These are phyloP conservation scores for Hippocampus guttulatus DNA, from an alignment of 2,113 vertebrate species.

Conservation along the genomic window DNA sequence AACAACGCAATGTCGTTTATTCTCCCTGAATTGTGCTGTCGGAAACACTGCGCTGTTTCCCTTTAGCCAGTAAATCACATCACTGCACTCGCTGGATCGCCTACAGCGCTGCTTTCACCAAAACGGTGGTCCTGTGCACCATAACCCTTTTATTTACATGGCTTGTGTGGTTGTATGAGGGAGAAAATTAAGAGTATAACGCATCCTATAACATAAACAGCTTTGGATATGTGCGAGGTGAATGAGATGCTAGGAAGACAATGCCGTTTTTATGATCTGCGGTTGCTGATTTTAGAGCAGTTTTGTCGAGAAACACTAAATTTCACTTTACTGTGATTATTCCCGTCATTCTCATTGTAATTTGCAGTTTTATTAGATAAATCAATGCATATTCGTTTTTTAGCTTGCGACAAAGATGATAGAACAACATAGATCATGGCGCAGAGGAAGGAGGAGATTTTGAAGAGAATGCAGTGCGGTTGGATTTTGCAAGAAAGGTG, in stretches of 20 bases:
- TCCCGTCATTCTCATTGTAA: too few relatives aligned
- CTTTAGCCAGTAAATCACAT: slow-evolving; percentile 49
- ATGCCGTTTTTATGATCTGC: slow-evolving; percentile 40
- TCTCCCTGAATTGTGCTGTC: slow-evolving; percentile 37
- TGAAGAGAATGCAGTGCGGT: too few relatives aligned
- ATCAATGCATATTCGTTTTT: too few relatives aligned
- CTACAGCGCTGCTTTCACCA: slow-evolving; percentile 28
- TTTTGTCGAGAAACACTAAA: too few relatives aligned
- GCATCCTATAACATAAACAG: too few relatives aligned
- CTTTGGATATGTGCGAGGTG: neutral
- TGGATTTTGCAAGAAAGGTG: too few relatives aligned
- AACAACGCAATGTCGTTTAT: slow-evolving; percentile 50
- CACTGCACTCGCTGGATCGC: slow-evolving; percentile 35
- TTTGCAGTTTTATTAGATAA: too few relatives aligned
- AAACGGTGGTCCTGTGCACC: slow-evolving; percentile 37
- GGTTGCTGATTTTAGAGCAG: too few relatives aligned
- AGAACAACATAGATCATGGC: too few relatives aligned
- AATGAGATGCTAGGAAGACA: slow-evolving; percentile 43
- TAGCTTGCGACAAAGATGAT: too few relatives aligned
- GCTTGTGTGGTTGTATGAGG: slow-evolving; percentile 47
- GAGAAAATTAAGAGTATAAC: slow-evolving; percentile 36
- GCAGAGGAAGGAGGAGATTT: too few relatives aligned
- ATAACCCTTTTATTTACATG: slow-evolving; percentile 31
- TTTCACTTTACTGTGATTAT: too few relatives aligned
- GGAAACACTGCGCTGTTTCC: slow-evolving; percentile 41